A percentile compares a stretch with the other conserved stretches of the same genome.
phyloP scores from a whole-genome alignment of 2,797 vertebrate genomes.

The Aselliscus stoliczkanus region DNA sequence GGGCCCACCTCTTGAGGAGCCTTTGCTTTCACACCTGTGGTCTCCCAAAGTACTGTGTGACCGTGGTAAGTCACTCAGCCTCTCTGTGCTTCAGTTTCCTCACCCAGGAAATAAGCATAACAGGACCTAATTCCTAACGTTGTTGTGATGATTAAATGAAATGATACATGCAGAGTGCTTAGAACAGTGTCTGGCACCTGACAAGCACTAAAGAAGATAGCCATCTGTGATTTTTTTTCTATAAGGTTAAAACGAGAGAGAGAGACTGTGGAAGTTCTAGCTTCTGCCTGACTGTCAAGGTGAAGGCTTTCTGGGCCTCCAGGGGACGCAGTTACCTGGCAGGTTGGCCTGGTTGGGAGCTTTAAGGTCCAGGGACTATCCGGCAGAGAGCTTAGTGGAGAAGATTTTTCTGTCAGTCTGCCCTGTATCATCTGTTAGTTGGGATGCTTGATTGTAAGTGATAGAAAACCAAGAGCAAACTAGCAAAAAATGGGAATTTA shows the following conservation, averaged over 20 bases:
- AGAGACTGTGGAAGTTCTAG: background rate
- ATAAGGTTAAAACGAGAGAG: background rate
- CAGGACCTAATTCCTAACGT: background rate
- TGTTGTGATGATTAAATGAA: background rate
- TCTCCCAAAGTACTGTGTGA: background rate
- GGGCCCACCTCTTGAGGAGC: background rate
- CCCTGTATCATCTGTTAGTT: background rate
- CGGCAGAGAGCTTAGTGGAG: background rate
- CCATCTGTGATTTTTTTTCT: background rate
- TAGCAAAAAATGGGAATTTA: background rate
- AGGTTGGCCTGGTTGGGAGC: background rate
- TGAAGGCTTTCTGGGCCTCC: background rate
- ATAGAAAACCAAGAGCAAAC: background rate
- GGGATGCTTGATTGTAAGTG: background rate
- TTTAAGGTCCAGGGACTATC: background rate
- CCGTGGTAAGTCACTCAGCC: background rate
- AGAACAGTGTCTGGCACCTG: background rate
- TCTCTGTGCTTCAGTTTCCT: background rate
- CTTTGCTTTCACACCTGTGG: background rate
- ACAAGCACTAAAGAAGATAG: fast-evolving
- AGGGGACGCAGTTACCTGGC: background rate
- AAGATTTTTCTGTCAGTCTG: background rate
- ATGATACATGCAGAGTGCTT: background rate
- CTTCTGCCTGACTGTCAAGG: background rate
- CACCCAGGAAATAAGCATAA: background rate